Evolutionary conservation across 2,113 vertebrate species (phyloP).

Genomic region (Oophaga pumilio): DNA sequence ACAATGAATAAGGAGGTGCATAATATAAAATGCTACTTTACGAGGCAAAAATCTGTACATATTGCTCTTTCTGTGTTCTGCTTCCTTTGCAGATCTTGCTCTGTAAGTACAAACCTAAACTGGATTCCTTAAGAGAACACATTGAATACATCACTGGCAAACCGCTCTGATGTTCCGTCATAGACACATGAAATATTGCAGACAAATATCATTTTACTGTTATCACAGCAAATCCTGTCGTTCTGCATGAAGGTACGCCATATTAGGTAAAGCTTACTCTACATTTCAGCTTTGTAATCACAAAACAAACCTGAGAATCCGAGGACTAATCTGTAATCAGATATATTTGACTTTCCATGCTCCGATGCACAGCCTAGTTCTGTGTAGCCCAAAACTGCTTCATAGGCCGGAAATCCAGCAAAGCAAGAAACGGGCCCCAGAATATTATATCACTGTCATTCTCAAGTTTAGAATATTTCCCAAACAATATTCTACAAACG

Average conservation of each 20-base stretch:
- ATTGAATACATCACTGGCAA: background rate
- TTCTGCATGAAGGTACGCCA: background rate
- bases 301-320: background rate
- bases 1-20: too few species aligned
- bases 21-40: background rate
- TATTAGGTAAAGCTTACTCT: conserved; percentile 6
- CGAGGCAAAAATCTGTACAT: background rate
- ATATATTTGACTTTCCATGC: background rate
- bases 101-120: background rate
- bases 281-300: background rate
- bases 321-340: background rate
- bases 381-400: background rate
- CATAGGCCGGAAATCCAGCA: background rate
- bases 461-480: background rate
- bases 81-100: background rate
- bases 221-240: background rate
- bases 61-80: background rate
- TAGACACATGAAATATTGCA: background rate
- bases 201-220: background rate
- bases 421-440: background rate
- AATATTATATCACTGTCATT: background rate
- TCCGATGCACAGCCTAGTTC: background rate
- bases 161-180: background rate
- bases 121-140: background rate
- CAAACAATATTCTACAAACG: background rate